phyloP scores from a whole-genome alignment of 2,888 invertebrate species.

The Diploptera punctata region DNA sequence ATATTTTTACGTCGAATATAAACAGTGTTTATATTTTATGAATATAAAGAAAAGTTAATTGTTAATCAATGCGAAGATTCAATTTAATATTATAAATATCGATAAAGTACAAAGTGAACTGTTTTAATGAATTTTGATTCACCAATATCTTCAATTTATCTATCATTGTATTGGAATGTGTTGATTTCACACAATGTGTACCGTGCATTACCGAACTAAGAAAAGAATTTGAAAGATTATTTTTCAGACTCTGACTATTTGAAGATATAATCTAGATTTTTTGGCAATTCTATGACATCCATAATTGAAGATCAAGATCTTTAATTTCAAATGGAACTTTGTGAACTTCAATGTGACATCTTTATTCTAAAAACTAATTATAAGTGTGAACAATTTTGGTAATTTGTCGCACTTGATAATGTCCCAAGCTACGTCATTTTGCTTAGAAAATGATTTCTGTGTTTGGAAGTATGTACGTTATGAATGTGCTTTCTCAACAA shows the following conservation, averaged over 20 bases:
- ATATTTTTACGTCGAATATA: no score
- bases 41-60: no score
- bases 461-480: neutral
- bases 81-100: no score
- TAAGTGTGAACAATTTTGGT: neutral
- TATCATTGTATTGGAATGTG: neutral
- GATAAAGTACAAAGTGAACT: no score
- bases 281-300: neutral
- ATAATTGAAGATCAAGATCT: slow-evolving; percentile 10
- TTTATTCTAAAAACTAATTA: neutral
- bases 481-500: neutral
- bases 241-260: neutral
- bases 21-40: no score
- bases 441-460: neutral
- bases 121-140: no score
- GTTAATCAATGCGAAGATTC: no score
- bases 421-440: neutral
- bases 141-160: no score
- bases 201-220: neutral
- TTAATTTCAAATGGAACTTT: slow-evolving; percentile 4
- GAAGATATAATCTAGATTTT: neutral
- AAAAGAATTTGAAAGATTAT: neutral
- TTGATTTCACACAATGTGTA: neutral
- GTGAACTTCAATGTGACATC: neutral
- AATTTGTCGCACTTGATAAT: neutral